phyloP scores from a whole-genome alignment of 2,113 vertebrate species.

The Hippolais icterina region DNA sequence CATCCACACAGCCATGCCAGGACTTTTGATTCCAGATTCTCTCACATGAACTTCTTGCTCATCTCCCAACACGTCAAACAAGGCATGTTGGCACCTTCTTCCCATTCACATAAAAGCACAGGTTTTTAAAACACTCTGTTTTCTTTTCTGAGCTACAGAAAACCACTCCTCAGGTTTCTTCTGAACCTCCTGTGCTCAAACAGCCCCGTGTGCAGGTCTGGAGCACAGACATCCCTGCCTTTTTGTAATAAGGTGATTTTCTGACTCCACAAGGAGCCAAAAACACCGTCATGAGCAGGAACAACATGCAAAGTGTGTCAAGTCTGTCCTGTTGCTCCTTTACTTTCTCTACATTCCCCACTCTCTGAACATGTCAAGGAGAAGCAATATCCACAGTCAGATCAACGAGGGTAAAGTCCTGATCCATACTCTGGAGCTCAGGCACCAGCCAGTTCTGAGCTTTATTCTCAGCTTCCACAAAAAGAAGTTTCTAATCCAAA shows the following conservation, averaged over 20 bases:
- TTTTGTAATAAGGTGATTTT: background rate
- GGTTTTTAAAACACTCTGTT: background rate
- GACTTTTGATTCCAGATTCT: background rate
- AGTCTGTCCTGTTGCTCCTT: background rate
- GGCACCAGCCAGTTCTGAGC: background rate
- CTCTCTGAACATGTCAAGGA: background rate
- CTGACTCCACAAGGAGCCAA: background rate
- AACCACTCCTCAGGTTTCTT: background rate
- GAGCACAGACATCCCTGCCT: background rate
- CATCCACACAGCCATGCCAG: background rate
- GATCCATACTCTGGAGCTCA: background rate
- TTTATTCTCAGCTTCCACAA: background rate
- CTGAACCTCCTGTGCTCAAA: background rate
- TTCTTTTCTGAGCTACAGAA: background rate
- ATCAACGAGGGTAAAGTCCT: rapidly evolving
- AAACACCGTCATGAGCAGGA: background rate
- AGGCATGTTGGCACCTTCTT: rapidly evolving
- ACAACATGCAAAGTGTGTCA: background rate
- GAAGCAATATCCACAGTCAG: background rate
- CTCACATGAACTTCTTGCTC: background rate
- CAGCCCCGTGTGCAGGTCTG: rapidly evolving
- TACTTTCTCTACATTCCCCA: background rate
- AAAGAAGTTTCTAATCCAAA: background rate
- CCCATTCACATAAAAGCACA: background rate
- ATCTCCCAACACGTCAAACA: background rate